A percentile compares a stretch with the other conserved stretches of the same genome.
Evolutionary conservation across 2,113 vertebrate genomes (phyloP).

Genomic region (Rhineura floridana): DNA sequence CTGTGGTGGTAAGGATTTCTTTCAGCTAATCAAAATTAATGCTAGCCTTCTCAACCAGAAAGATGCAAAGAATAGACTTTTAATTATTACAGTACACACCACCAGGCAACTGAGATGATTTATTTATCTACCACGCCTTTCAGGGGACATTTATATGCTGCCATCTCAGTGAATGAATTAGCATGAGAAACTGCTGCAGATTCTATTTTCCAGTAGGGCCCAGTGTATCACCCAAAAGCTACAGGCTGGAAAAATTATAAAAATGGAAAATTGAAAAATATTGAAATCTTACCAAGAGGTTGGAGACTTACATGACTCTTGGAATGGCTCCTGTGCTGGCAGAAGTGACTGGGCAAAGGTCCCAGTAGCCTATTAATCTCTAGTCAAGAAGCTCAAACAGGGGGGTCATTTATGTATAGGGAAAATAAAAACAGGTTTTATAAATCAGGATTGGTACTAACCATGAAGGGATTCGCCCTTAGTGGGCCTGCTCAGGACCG

Average conservation of each 20-base stretch:
- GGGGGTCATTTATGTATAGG: conserved; percentile 67
- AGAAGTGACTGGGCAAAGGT: conserved; percentile 69
- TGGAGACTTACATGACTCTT: conserved; percentile 49
- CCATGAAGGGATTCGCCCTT: conserved; percentile 37
- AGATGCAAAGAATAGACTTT: conserved; percentile 42
- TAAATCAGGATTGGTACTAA: conserved; percentile 50
- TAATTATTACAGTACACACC: not conserved
- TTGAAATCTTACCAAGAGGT: conserved; percentile 63
- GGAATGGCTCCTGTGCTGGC: conserved; percentile 74
- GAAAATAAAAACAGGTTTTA: conserved; percentile 67
- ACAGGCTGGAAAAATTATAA: conserved; percentile 69
- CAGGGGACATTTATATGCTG: conserved; percentile 52
- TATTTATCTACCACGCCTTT: conserved; percentile 51
- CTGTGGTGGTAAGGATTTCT: conserved; percentile 23
- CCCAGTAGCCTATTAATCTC: conserved; percentile 71
- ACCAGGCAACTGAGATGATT: conserved; percentile 36
- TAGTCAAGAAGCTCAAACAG: conserved; percentile 64
- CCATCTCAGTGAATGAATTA: conserved; percentile 62
- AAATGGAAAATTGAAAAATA: conserved; percentile 71
- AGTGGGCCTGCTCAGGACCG: conserved; percentile 22
- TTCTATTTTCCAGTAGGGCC: conserved; percentile 50
- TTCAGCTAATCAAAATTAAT: conserved; percentile 13
- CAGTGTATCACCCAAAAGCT: conserved; percentile 46
- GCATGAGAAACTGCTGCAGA: conserved; percentile 45
- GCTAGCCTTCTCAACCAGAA: conserved; percentile 22